Evolutionary conservation across 2,797 vertebrate genomes (phyloP).

Genomic region (Catostomus latipinnis): DNA sequence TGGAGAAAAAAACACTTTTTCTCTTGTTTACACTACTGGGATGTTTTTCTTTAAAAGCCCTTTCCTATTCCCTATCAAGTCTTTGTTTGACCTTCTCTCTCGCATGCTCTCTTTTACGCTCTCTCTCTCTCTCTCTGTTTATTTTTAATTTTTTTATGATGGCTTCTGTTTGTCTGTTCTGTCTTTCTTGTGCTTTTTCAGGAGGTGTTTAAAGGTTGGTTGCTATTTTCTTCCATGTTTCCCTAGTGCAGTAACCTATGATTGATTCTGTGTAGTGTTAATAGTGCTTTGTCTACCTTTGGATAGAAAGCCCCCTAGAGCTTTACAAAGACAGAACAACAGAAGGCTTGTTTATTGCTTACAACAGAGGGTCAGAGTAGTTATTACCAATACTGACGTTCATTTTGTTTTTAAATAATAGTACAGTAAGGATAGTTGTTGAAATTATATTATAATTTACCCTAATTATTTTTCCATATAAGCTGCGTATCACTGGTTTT

Average conservation of each 20-base stretch:
- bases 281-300: conserved; percentile 20
- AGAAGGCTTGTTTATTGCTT: neutral
- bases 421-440: too few species aligned
- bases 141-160: conserved; percentile 26
- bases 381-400: neutral
- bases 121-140: neutral
- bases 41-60: neutral
- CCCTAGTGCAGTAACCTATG: neutral
- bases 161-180: conserved; percentile 42
- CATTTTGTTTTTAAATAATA: too few species aligned
- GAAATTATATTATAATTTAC: too few species aligned
- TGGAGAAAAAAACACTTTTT: conserved; percentile 6
- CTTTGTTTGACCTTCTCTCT: conserved; percentile 23
- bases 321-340: neutral
- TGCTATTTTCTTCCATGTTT: conserved; percentile 38
- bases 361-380: neutral
- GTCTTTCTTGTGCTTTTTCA: conserved; percentile 47
- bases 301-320: conserved; percentile 10
- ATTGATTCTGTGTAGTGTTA: conserved; percentile 31
- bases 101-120: neutral
- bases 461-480: too few species aligned
- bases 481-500: neutral
- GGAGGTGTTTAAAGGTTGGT: conserved; percentile 59
- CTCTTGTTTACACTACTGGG: conserved; percentile 17
- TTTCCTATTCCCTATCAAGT: neutral